Evolutionary conservation across 2,888 invertebrate genomes (phyloP), one percentile per base, ranked within the genome.

Genomic region (Amblyjoppa proteus): DNA sequence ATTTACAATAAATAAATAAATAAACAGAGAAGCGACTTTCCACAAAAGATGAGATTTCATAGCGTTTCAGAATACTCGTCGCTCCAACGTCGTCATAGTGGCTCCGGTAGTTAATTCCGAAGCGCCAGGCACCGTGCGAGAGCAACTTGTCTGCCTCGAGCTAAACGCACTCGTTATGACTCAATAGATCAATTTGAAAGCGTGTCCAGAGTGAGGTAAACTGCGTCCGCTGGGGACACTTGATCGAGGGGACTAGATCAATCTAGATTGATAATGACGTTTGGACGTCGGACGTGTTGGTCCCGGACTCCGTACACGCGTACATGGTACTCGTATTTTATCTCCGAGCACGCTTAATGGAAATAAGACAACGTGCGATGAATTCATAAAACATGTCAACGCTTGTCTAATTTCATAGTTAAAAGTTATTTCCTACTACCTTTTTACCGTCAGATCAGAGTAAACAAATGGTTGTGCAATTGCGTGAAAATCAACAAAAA

Each of bases 141-240:
- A 64, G 80, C 74, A 77, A 86, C 83, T 86, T 86, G 86, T 86
- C 86, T 53, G 83, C 83, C 86, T 38, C 28, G 49, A 81, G 86
- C 86, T 74, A 68, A 66, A 78, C 80, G 77, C 83, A 83, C 83
- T 83, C 78, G 86, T 82, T 83, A 83, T 81, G 83, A 86, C 86
- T 86, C 86, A 81, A 86, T 86, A 86, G 86, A 86, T 83, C 86
- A 86, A 83, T 86, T 77, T 86, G 69, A 74, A 71, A 83, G 83
- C 77, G 64, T 83, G 80, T 74, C 86, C 74, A 68, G 53, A 56
- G 74, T 81, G 81, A 86, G 81, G 77, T 82, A 79, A 85, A 85
- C 79, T 68, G 81, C 83, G 83, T 83, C 81, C 83, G 81, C 86
- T 83, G 83, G 83, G 83, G 86, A 86, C 86, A 78, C 77, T 83